Percentiles rank a stretch among this genome's conserved stretches.
phyloP scores from a whole-genome alignment of 2,797 vertebrate genomes.

The Syndactyla subalaris region DNA sequence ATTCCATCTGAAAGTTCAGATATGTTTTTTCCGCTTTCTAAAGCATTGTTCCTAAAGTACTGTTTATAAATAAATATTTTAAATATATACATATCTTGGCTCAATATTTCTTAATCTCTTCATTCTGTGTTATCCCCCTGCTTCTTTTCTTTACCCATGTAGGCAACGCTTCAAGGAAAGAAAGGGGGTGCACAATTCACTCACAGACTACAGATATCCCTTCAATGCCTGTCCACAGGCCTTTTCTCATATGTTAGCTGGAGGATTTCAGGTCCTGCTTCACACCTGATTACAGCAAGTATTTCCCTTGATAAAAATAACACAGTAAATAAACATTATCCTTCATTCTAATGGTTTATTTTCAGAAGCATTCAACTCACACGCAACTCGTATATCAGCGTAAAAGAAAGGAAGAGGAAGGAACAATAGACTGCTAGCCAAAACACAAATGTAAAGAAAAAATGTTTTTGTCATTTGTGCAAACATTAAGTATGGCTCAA shows the following conservation, averaged over 20 bases:
- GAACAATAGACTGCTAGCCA: not conserved
- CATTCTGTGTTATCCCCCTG: not conserved
- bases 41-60: not conserved
- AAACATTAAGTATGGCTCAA: not conserved
- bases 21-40: not conserved
- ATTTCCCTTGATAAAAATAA: not conserved
- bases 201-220: not conserved
- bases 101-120: not conserved
- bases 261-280: not conserved
- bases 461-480: not conserved
- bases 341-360: not conserved
- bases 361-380: not conserved
- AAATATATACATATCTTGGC: not conserved
- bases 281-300: not conserved
- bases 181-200: not conserved
- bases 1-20: not conserved
- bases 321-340: not conserved
- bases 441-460: not conserved
- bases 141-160: not conserved
- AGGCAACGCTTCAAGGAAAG: not conserved
- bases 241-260: not conserved
- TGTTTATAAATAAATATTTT: not conserved
- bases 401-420: not conserved
- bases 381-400: accelerated
- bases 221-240: not conserved